Evolutionary conservation across 2,797 vertebrate species (phyloP), one percentile per base, ranked within the genome.

Genomic region (Eulemur coronatus): DNA sequence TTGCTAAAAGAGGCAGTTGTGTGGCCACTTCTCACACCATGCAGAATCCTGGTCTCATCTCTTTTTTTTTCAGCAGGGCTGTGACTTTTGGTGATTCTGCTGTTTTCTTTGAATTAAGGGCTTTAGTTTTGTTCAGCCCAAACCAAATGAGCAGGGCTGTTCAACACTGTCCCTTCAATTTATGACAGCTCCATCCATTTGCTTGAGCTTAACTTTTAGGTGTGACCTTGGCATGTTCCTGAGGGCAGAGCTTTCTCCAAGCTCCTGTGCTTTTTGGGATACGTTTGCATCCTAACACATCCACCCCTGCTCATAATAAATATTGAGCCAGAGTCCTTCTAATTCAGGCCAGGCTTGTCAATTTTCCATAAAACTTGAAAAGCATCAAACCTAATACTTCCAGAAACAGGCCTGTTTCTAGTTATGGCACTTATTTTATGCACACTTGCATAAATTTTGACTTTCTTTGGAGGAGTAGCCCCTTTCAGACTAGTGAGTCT

Each of bases 311-410:
- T 22, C 89, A 87, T 41, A 70, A 24, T 55, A 88, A 81, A 76
- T 48, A 48, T n/a, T 38, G 89, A 85, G n/a, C 61, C 35, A n/a
- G 43, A 82, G 50, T 69, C 20, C 61, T 86, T 91, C 20, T 93
- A 88, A 92, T 93, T 90, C 46, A 80, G 30, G 72, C 24, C 59
- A 63, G 61, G 1, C 33, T 92, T 67, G 15, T 63, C 61, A 22
- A 90, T 95, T 94, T 90, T 79, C 73, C 13, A 2, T 88, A 89
- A 89, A 82, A 55, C 85, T 52, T 92, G 46, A 92, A 63, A 92
- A 89, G n/a, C 61, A n/a, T 76, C 81, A 75, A 35, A 88, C 13
- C 8, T 41, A 75, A 24, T 59, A 92, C 38, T 52, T 89, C 50
- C 52, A 73, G 92, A 88, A 82, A 48, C 43, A 91, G 48, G 7